Conservation (phyloP, 2,888 invertebrate genomes). For the Cyrtodaria siliqua region DNA sequence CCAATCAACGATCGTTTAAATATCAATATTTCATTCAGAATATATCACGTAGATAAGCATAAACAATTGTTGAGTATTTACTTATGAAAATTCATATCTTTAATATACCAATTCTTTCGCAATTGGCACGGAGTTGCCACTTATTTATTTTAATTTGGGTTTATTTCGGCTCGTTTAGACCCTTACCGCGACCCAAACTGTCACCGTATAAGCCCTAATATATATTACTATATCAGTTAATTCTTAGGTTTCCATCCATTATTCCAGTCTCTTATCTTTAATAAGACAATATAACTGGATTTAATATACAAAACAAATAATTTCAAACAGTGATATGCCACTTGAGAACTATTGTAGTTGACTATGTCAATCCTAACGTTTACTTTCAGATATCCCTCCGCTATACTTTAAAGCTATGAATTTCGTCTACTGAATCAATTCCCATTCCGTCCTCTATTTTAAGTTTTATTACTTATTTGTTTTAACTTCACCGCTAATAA, state of each 20-base stretch:
- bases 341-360: slow-evolving; percentile 27
- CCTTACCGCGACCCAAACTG: slow-evolving; percentile 30
- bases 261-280: slow-evolving; percentile 40
- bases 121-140: slow-evolving; percentile 40
- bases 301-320: slow-evolving; percentile 64
- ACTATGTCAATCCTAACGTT: slow-evolving; percentile 20
- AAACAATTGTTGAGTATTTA: slow-evolving; percentile 52
- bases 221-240: slow-evolving; percentile 54
- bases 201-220: slow-evolving; percentile 47
- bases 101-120: slow-evolving; percentile 26
- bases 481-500: slow-evolving; percentile 31
- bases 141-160: slow-evolving; percentile 37
- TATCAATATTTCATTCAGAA: slow-evolving; percentile 46
- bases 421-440: slow-evolving; percentile 47
- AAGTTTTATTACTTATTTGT: slow-evolving; percentile 48
- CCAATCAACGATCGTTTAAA: slow-evolving; percentile 25
- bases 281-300: slow-evolving; percentile 55
- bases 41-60: slow-evolving; percentile 35
- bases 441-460: slow-evolving; percentile 30
- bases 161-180: slow-evolving; percentile 14
- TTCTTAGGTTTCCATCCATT: slow-evolving; percentile 48
- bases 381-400: slow-evolving; percentile 1
- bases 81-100: slow-evolving; percentile 50
- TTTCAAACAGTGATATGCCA: slow-evolving; percentile 37
- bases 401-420: slow-evolving; percentile 21